Base-by-base conservation (phyloP, 2,888 invertebrate genomes). In the Periphyllus acericola region DNA sequence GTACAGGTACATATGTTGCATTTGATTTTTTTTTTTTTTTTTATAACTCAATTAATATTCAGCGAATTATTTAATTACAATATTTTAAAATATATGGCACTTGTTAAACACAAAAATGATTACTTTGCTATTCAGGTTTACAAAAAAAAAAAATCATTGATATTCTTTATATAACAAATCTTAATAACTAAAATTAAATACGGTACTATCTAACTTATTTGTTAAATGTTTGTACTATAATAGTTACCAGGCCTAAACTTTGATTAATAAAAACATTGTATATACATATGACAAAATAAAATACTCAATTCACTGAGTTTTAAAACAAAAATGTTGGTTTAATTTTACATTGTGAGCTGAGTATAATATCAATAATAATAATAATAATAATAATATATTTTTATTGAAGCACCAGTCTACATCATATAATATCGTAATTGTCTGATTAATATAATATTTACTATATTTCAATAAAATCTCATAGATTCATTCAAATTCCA, bases 1-100 rank as follows among this genome's bases (percentile, higher is more conserved):
- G 11, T 83, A 60, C 21, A 74, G 72, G 74, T 75, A 75, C 74
- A 74, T 40, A 3, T 34, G 19, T 72, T 72, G 8, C 14, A 52
- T 46, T 72, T 83, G 17, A 72, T 60, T 34, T 36, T 55, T 8
- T 29, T 9, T 19, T 81, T 36, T 52, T n/a, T 74, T 71, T 68
- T 14, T 2, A 2, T 6, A 60, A 14, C 21, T 34, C 11, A 60
- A 25, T 66, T n/a, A 11, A 80, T 9, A 36, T 55, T 32, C 55
- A 55, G 32, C 3, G 25, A 55, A 21, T 19, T 25, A 74, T 32
- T 36, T 36, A 29, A 71, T 71, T 74, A 74, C 36, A 74, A 9
- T 36, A 19, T 66, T 86, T 86, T 87, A 25, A 79, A 74, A 81
- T 66, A 87, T 87, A 87, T 87, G 87, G 87, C 87, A 87, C 87